Evolutionary conservation across 2,888 invertebrate genomes (phyloP), one percentile per base, ranked within the genome.

Genomic region (Tortrix viridana): DNA sequence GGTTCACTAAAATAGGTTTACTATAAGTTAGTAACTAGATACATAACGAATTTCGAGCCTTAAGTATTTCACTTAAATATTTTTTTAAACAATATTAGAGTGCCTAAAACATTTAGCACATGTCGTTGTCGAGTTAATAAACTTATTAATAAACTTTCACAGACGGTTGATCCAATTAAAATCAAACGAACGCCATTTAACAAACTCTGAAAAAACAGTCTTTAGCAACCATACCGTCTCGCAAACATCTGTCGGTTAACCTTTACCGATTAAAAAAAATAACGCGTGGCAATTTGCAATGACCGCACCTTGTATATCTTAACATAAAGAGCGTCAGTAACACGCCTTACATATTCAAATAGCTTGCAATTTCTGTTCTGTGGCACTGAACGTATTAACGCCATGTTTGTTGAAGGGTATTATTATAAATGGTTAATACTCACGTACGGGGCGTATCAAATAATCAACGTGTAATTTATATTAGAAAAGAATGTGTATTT

Each of bases 171-270:
- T 55, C 1, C 22, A 14, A 47, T 43, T 41, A n/a, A 12, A 41
- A 22, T 44, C 43, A 44, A 18, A 56, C 23, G n/a, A 6, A 26
- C 38, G 50, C 14, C 46, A 7, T 22, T 32, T 19, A 20, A 22
- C 53, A 46, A 26, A 46, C 26, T 7, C 20, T 46, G 19, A 46
- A 62, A 56, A 61, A 60, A 41, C 12, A 16, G 52, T 23, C 32
- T 58, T 54, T 12, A 23, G 37, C 41, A 43, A 43, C 66, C 6
- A 54, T 67, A 67, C 80, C 72, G 76, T 74, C 67, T 37, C 26
- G 63, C 71, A 66, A 76, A 79, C 89, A 89, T 88, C 89, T 89
- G 89, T 75, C 75, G 43, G 49, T 32, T 66, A 72, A 84, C 84
- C 83, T 87, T 85, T 85, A 67, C 65, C 26, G 18, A 53, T 47